Evolutionary conservation across 2,113 vertebrate genomes (phyloP), one percentile per base, ranked within the genome.

Genomic region (Nibea albiflora): DNA sequence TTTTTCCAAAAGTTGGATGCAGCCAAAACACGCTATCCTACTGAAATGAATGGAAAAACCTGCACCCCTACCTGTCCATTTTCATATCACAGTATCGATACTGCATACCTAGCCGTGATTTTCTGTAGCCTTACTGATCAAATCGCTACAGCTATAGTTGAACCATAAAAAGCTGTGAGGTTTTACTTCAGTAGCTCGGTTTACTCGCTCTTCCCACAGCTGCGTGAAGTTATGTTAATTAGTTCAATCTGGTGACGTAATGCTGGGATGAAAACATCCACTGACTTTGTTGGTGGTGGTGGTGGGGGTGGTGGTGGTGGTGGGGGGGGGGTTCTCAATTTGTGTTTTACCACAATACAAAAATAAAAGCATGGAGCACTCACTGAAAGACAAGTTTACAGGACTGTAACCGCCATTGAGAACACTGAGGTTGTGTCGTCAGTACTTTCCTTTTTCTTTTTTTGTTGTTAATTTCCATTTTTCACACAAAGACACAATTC

Each of bases 401-500:
- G 24, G 68, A 22, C 5, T 17, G 12, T 26, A 47, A 77, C 35
- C 6, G 3, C 62, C 54, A 28, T 10, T 49, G 61, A 56, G 49
- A 79, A 66, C 82, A 78, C 60, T 53, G 66, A 70, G 74, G 69
- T 75, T 73, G 73, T 39, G 50, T 71, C n/a, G n/a, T 78, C 73
- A 61, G 20, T 9, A n/a, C 67, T 56, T 53, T 12, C 4, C 49
- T 22, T 26, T 26, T 26, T 31, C 4, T 35, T 28, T 31, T 44
- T 16, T 62, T 44, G 16, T 56, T 35, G 42, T 70, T 73, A 42
- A 82, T 89, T 87, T 83, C 65, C 83, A 87, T 81, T 88, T 84
- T 67, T 72, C 28, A 71, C 64, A 88, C 85, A 91, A 88, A 83
- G 88, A 46, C 54, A 76, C 57, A 56, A 86, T 86, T 89, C 81